Base-by-base conservation (phyloP, 1,140 invertebrate genomes). In the Samia ricini region DNA sequence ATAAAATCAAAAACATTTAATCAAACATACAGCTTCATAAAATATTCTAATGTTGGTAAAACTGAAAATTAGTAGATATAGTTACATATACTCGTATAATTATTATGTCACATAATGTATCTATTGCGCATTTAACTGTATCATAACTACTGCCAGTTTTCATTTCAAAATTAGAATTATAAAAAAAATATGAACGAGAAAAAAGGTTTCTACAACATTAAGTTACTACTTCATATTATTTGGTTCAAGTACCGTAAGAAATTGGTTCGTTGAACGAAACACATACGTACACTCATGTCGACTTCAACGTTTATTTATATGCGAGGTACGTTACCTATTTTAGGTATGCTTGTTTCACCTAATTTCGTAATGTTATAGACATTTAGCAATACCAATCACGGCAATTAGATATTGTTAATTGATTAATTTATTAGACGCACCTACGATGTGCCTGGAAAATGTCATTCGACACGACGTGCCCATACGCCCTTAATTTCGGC, bases 241-340 rank as follows among this genome's bases (percentile, higher is more conserved):
- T 49, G 56, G 48, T 59, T 36, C 6, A 23, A 21, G 51, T 60
- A 63, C 42, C 65, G 61, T 60, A 57, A 58, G 20, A 33, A 56
- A 57, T 51, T 36, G 55, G 54, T 61, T 67, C 24, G 60, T 62
- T 51, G 59, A 60, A 26, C 61, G 57, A 55, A 22, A 42, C 29
- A 48, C 56, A 52, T 56, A 26, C 61, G 26, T 58, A 33, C 51
- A 24, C 56, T 6, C 36, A 50, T 21, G 52, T 49, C 54, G 60
- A 51, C 55, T 61, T 26, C 21, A 57, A 49, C 48, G 26, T 56
- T 58, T 58, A 51, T 68, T 61, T 56, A 51, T 64, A 68, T 64
- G 61, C 55, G 33, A 3, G 50, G 12, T 62, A 63, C 62, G 62
- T 61, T n/a, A 23, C 62, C 22, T 49, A 60, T 57, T 63, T 56